phyloP scores from a whole-genome alignment of 2,888 invertebrate genomes.

The Luffia ferchaultella region DNA sequence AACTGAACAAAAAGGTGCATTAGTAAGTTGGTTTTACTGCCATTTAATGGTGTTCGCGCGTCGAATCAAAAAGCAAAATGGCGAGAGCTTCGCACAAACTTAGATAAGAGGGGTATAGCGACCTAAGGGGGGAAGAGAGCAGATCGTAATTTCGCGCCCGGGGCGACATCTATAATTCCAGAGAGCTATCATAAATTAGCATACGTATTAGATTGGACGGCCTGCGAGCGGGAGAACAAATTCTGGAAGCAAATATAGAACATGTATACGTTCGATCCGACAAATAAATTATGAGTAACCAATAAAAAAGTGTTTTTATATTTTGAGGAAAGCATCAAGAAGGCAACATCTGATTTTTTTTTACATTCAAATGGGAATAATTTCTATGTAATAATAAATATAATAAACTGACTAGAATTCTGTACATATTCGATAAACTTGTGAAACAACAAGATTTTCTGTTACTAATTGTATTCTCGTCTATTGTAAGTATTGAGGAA shows the following conservation, averaged over 20 bases:
- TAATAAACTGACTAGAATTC: too few species aligned
- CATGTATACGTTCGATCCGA: slow-evolving; percentile 25
- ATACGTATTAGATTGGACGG: slow-evolving; percentile 56
- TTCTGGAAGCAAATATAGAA: slow-evolving; percentile 40
- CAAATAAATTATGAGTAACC: slow-evolving; percentile 23
- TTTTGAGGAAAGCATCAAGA: too few species aligned
- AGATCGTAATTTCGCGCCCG: slow-evolving; percentile 46
- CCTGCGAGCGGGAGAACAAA: slow-evolving; percentile 29
- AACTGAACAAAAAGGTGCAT: background rate
- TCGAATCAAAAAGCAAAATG: slow-evolving; percentile 49
- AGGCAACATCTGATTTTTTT: too few species aligned
- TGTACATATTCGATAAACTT: too few species aligned
- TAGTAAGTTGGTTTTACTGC: slow-evolving; percentile 16
- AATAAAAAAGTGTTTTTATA: slow-evolving; percentile 13
- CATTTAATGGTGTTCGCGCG: slow-evolving; percentile 33
- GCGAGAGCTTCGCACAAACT: slow-evolving; percentile 23
- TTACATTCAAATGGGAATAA: too few species aligned
- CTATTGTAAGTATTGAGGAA: too few species aligned
- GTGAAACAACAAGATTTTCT: too few species aligned
- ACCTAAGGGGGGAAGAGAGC: slow-evolving; percentile 22
- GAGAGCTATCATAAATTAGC: slow-evolving; percentile 58
- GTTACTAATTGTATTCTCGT: too few species aligned
- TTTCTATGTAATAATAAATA: too few species aligned
- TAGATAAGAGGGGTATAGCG: slow-evolving; percentile 16
- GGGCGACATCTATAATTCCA: slow-evolving; percentile 60